Conservation (phyloP, 92 coral and sea anemone species). For the Epizoanthus illoricatus region DNA sequence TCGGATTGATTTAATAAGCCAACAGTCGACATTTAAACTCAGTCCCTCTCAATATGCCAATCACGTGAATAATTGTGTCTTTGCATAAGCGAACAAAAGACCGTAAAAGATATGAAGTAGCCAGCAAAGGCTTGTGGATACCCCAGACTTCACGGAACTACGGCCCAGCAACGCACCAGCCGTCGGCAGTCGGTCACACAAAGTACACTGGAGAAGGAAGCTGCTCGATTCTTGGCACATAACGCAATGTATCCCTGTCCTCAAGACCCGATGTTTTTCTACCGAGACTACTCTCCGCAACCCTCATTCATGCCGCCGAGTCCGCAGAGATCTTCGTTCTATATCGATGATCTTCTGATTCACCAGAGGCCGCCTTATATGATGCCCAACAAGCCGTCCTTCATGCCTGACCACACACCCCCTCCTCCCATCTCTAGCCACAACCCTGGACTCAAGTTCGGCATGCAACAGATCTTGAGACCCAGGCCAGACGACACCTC, state of each 20-base stretch:
- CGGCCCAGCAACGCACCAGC: conserved; percentile 6
- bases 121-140: not conserved
- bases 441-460: conserved; percentile 19
- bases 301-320: conserved; percentile 26
- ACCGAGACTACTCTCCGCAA: conserved; percentile 21
- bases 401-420: conserved; percentile 15
- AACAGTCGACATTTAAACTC: conserved; percentile 23
- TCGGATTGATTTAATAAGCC: conserved; percentile 39
- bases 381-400: conserved; percentile 19
- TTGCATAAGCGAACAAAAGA: conserved; percentile 13
- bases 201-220: not conserved
- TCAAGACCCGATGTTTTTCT: conserved; percentile 40
- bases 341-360: conserved; percentile 10
- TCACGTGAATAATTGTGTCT: conserved; percentile 21
- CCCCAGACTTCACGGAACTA: conserved; percentile 2
- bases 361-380: conserved; percentile 29
- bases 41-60: conserved; percentile 34
- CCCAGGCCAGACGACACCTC: conserved; percentile 11
- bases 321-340: conserved; percentile 35
- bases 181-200: not conserved
- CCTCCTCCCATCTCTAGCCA: conserved; percentile 21
- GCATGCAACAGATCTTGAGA: conserved; percentile 19
- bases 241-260: conserved; percentile 35
- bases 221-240: not conserved
- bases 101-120: conserved; percentile 10